Evolutionary conservation across 2,797 vertebrate genomes (phyloP), one percentile per base, ranked within the genome.

Genomic region (Prunella strophiata): DNA sequence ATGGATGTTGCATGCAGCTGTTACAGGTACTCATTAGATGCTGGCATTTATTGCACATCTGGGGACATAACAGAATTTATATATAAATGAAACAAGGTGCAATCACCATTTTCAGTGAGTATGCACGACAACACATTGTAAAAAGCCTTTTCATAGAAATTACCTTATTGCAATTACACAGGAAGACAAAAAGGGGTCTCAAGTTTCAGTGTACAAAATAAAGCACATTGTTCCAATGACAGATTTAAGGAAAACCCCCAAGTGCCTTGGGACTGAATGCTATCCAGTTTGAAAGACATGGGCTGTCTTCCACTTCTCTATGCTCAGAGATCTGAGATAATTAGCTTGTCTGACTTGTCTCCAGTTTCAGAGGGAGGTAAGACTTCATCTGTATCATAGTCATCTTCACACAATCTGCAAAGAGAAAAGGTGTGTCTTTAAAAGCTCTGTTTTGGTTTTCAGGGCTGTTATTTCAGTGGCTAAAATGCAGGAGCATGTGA

Each of bases 331-430:
- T 98, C 98, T 16, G 99, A 98, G 96, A 99, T 98, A 96, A 99
- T 98, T 97, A 98, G 97, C 97, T 99, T 99, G 95, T 98, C 99
- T 97, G 98, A 98, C 97, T 99, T 99, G 98, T 98, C 99, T 97
- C 98, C 98, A 93, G 98, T 98, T 95, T 99, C 99, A 96, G 98
- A 98, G 13, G 98, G 94, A 94, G 98, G 94, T 77, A 98, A 98
- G 87, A 99, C 97, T 94, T 99, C 99, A 57, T 99, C 99, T 13
- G 98, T 98, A 92, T 99, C 99, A 85, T 99, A 99, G 96, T 99
- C 99, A 38, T 99, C 99, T 77, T 99, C 99, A 96, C 99, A 99
- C 19, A 99, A 99, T 97, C 99, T 99, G 97, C 62, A 95, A 98
- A 93, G 75, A 98, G 65, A 86, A 94, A 96, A 91, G 77, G 66